Evolutionary conservation across 92 coral and sea anemone species (phyloP), one percentile per base, ranked within the genome.

Genomic region (Heliopora coerulea): DNA sequence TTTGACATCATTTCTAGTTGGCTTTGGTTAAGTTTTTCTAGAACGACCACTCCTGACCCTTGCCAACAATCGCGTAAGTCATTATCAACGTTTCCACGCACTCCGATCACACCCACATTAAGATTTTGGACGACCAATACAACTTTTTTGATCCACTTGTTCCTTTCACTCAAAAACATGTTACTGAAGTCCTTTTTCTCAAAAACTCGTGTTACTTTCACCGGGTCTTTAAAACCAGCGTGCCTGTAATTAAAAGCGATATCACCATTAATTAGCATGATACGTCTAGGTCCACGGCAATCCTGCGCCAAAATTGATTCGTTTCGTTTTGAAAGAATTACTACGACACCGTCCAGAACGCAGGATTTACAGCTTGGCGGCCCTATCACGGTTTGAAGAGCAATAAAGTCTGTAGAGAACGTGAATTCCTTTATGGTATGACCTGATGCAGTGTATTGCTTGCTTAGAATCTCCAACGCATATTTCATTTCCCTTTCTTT

Each of bases 181-280:
- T 64, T 44, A 42, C 41, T 35, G 26, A 56, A 69, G 19, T 73
- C 60, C 20, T 73, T 70, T 33, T 73, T 42, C 37, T 70, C 64
- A 8, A 90, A 33, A 50, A 83, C 59, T 54, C 78, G 88, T 39
- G 56, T 80, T 14, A 85, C 75, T 21, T 63, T 72, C 14, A 79
- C 54, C 20, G 90, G 68, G 13, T 85, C 86, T 59, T 82, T 79
- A 54, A 85, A 67, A 19, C 99, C 99, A 40, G 62, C 78, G 65
- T 95, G 96, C 13, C 78, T 83, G 81, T 81, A 95, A 39, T 82
- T 82, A 27, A 78, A 67, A 21, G 89, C 88, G 37, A 95, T 59
- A 66, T 95, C 96, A 31, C 96, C 96, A 68, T 95, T 82, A 12
- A 95, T 83, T 31, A 95, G 46, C 1, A 84, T 91, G 29, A 84